These are phyloP conservation scores for Paracanthobrama guichenoti DNA, from an alignment of 2,113 vertebrate genomes.

Conservation along the genomic window DNA sequence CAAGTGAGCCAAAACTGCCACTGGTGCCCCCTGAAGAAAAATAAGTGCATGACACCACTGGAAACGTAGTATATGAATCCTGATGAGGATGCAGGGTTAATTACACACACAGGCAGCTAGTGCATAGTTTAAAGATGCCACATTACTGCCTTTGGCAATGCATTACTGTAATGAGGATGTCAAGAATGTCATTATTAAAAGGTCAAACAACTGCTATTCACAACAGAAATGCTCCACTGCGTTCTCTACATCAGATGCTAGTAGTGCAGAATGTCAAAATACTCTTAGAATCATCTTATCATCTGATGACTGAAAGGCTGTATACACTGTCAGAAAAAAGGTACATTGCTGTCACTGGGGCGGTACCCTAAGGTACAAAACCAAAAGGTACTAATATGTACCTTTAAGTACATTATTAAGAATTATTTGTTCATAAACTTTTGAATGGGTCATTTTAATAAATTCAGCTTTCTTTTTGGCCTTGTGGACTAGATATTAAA, in stretches of 20 bases:
- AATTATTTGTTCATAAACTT: no score
- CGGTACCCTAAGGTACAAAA: no score
- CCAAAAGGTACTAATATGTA: no score
- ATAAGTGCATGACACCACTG: background rate
- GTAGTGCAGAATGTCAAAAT: background rate
- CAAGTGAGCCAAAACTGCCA: background rate
- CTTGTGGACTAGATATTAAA: no score
- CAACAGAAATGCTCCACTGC: background rate
- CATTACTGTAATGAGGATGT: slow-evolving; percentile 35
- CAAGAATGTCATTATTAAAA: slow-evolving; percentile 31
- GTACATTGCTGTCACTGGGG: no score
- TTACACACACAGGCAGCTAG: slow-evolving; percentile 23
- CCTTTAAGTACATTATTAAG: no score
- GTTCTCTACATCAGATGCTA: background rate
- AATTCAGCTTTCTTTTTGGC: no score
- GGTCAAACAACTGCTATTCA: slow-evolving; percentile 21
- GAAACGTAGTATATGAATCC: slow-evolving; percentile 1
- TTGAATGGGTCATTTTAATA: no score
- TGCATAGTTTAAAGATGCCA: slow-evolving; percentile 23
- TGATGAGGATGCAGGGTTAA: slow-evolving; percentile 38
- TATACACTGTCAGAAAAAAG: no score
- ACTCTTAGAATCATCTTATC: background rate
- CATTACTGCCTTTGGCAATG: slow-evolving; percentile 39
- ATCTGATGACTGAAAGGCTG: background rate
- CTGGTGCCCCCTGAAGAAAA: slow-evolving; percentile 15